These are phyloP conservation scores for Laothoe populi DNA, from an alignment of 2,888 invertebrate species.

Conservation along the genomic window DNA sequence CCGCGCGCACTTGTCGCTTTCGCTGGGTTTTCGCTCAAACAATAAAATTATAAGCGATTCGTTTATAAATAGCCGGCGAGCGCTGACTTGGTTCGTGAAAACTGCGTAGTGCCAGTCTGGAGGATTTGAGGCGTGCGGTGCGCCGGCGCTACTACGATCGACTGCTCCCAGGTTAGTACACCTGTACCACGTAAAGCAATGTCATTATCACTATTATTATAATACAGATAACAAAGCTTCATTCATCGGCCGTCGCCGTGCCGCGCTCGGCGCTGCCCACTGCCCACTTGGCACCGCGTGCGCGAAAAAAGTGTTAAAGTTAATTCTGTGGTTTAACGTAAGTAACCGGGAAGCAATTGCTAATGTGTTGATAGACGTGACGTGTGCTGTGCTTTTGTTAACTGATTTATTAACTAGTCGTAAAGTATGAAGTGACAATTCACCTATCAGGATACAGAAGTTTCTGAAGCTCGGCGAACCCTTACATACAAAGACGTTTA, in stretches of 20 bases:
- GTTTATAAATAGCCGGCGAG: conserved; percentile 75
- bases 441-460: conserved; percentile 4
- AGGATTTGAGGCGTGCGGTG: conserved; percentile 75
- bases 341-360: conserved; percentile 49
- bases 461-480: conserved; percentile 1
- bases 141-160: conserved; percentile 63
- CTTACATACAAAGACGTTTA: conserved; percentile 20
- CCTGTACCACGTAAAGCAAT: conserved; percentile 77
- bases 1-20: conserved; percentile 78
- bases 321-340: conserved; percentile 41
- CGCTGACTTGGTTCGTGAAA: conserved; percentile 52
- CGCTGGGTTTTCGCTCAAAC: conserved; percentile 76
- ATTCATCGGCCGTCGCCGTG: conserved; percentile 54
- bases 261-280: conserved; percentile 27
- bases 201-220: conserved; percentile 81
- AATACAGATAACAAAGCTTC: conserved; percentile 69
- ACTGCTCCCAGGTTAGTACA: conserved; percentile 76
- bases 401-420: not conserved
- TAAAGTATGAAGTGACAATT: conserved; percentile 4
- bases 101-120: conserved; percentile 65
- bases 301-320: conserved; percentile 37
- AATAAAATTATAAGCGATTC: conserved; percentile 82
- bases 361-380: conserved; percentile 48
- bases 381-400: conserved; percentile 18
- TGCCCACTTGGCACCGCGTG: conserved; percentile 19